Percentiles rank a stretch among this genome's conserved stretches.
Evolutionary conservation across 2,888 invertebrate genomes (phyloP).

Genomic region (Erebia palarica): DNA sequence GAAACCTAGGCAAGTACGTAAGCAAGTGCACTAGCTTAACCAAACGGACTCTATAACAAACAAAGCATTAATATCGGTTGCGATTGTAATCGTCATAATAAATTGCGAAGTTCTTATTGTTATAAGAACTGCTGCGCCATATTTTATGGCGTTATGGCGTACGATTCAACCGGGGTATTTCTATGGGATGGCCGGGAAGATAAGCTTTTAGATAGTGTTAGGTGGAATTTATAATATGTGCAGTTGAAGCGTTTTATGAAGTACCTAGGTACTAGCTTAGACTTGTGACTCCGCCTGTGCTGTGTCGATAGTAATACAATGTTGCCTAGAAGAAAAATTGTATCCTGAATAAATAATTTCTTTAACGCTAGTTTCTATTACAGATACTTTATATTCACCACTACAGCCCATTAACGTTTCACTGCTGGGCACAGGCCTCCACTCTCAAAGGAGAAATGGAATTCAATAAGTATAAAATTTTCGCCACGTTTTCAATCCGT

Average conservation of each 20-base stretch:
- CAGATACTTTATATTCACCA: too few relatives aligned
- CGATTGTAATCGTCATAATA: constrained; percentile 43
- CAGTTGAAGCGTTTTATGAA: constrained; percentile 22
- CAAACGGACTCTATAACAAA: constrained; percentile 30
- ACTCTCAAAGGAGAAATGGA: too few relatives aligned
- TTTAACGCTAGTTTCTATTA: too few relatives aligned
- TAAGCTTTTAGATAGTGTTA: constrained; percentile 30
- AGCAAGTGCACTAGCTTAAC: constrained; percentile 23
- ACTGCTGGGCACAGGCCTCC: too few relatives aligned
- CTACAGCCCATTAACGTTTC: too few relatives aligned
- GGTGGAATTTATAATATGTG: constrained; percentile 35
- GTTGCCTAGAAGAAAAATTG: background rate
- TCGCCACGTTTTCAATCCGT: too few relatives aligned
- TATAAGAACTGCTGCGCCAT: constrained; percentile 39
- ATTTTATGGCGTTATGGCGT: constrained; percentile 39
- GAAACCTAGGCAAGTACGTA: background rate
- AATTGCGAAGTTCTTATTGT: constrained; percentile 41
- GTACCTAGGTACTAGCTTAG: constrained; percentile 3
- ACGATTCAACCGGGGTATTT: constrained; percentile 33
- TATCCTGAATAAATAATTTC: background rate
- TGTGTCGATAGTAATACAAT: background rate
- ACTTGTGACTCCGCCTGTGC: background rate
- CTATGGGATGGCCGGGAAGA: constrained; percentile 30
- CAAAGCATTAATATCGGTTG: constrained; percentile 38
- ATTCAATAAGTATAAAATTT: too few relatives aligned